Evolutionary conservation across 2,888 invertebrate genomes (phyloP), one percentile per base, ranked within the genome.

Genomic region (Chloroclystis v-ata): DNA sequence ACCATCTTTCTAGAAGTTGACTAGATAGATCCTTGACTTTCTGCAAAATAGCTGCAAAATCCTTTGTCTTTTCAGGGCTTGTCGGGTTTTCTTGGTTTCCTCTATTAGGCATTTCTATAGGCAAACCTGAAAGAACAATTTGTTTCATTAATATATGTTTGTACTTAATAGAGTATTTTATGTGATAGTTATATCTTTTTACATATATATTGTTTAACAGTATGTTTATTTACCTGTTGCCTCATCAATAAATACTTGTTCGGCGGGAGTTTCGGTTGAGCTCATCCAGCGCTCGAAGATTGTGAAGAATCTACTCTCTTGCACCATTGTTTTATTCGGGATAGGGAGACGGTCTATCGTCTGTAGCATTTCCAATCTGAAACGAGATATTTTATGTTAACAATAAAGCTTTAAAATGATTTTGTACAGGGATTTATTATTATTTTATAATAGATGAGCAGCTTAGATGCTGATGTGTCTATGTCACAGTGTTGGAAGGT

Each of bases 261-360:
- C 78, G 0, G 61, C 43, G 0, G 73, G 67, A 1, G 52, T 68
- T 14, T 80, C 78, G 0, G 82, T 75, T 2, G 86, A 61, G 48
- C 85, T 88, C 2, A 94, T 90, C 97, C 98, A 98, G 59, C 93
- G 92, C 70, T 97, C 93, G 12, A 98, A 94, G 9, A 95, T 92
- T 16, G 91, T 89, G 66, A 96, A 90, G 57, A 99, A 94, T 66
- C 97, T 95, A 65, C 96, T 97, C 71, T 98, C 98, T 66, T 95
- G 94, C 6, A 99, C 89, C 89, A 97, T 93, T 0, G 96, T 97
- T 82, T 95, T 97, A 79, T 98, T 97, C 1, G 95, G 93, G 56
- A 99, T 96, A 7, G 98, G 98, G 56, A 99, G 89, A 13, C 93
- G 91, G 56, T 93, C 92, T 47, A 99, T 83, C 0, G 96, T 95